Conservation (phyloP, 2,113 vertebrate species). For the Scomber japonicus region DNA sequence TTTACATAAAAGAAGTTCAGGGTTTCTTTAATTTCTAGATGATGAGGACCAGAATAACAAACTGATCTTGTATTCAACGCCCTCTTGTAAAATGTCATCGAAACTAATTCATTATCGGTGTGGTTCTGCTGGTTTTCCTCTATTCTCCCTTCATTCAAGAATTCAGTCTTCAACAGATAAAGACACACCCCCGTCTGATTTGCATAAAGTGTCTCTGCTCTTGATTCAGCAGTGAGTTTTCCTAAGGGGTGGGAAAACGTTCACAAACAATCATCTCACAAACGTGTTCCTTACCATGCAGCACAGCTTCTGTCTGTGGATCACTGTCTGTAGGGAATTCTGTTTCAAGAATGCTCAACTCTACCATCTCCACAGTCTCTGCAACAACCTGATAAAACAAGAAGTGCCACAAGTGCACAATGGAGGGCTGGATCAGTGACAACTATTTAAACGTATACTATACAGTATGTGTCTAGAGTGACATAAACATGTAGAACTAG, state of each 20-base stretch:
- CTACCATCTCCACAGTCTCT: constrained; percentile 14
- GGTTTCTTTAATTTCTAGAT: too few species aligned
- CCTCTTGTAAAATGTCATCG: too few species aligned
- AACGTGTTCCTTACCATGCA: constrained; percentile 40
- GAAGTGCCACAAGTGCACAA: constrained; percentile 2
- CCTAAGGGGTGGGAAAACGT: not conserved
- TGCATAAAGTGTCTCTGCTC: not conserved
- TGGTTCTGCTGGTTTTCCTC: too few species aligned
- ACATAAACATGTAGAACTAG: too few species aligned
- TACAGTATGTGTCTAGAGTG: too few species aligned
- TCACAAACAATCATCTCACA: not conserved
- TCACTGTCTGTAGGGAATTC: not conserved
- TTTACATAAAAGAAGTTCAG: too few species aligned
- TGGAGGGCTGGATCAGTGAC: not conserved
- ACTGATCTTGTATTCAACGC: too few species aligned
- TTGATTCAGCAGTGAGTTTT: not conserved
- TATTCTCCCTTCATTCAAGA: too few species aligned
- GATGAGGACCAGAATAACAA: too few species aligned
- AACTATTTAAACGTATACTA: too few species aligned
- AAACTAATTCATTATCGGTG: too few species aligned
- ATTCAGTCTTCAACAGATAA: not conserved
- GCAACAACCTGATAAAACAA: constrained; percentile 44
- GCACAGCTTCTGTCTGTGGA: constrained; percentile 14
- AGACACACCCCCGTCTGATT: not conserved
- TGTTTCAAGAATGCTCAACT: not conserved